Percentiles rank a stretch among this genome's conserved stretches.
Conservation (phyloP, 2,797 vertebrate genomes). For the Falco cherrug region DNA sequence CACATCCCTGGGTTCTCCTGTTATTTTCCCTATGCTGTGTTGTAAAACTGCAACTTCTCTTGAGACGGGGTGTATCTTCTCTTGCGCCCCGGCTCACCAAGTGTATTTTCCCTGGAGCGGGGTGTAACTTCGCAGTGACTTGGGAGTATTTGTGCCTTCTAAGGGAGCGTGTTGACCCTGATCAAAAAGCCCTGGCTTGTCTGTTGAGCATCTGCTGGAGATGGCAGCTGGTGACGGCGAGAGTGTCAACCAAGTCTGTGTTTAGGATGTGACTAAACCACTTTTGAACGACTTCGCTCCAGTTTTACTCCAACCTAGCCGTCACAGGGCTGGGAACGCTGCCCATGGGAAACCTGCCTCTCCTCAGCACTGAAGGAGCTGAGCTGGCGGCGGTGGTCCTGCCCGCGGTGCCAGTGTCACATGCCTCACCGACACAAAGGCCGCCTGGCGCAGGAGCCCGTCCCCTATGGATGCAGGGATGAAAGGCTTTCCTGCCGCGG, state of each 20-base stretch:
- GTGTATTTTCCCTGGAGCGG: not conserved
- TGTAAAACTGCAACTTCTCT: accelerated
- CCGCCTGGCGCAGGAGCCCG: not conserved
- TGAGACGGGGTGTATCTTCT: accelerated
- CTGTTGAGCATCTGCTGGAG: not conserved
- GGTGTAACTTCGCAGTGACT: not conserved
- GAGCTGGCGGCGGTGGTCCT: not conserved
- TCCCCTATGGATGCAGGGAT: not conserved
- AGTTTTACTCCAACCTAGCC: not conserved
- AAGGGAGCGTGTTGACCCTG: accelerated
- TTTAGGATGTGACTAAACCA: not conserved
- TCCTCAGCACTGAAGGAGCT: not conserved
- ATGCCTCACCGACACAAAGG: not conserved
- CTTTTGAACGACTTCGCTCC: not conserved
- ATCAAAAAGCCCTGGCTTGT: not conserved
- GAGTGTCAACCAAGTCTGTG: accelerated
- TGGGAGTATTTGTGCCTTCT: not conserved
- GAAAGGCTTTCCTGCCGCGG: not conserved
- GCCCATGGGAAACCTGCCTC: slow-evolving; percentile 52
- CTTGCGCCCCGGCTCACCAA: not conserved
- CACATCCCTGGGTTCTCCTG: accelerated
- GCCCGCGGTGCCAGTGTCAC: slow-evolving; percentile 9
- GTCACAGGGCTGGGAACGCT: not conserved
- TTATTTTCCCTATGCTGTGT: accelerated
- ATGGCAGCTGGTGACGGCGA: not conserved